phyloP scores from a whole-genome alignment of 2,797 vertebrate genomes.

The Argentina silus region DNA sequence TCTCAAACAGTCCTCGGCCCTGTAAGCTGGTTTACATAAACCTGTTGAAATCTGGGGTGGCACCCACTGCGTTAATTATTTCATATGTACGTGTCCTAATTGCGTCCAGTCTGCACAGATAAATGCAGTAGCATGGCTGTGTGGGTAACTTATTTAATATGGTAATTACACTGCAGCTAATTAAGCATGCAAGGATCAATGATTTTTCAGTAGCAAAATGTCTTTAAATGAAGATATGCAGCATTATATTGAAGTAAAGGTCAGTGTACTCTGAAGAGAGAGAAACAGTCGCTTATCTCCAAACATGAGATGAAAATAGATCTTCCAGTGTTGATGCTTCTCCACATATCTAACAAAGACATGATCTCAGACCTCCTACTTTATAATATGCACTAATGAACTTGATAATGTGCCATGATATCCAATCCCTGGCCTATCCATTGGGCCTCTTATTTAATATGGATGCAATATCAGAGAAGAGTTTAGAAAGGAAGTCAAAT shows the following conservation, averaged over 20 bases:
- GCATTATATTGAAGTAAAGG: slow-evolving; percentile 42
- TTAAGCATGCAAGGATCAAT: slow-evolving; percentile 49
- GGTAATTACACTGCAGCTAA: slow-evolving; percentile 67
- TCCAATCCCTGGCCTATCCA: not conserved
- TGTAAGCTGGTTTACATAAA: slow-evolving; percentile 27
- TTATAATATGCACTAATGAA: not conserved
- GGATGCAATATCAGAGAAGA: not conserved
- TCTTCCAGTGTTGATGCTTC: not conserved
- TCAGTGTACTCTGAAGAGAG: slow-evolving; percentile 26
- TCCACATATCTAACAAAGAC: not conserved
- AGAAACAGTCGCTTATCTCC: not conserved
- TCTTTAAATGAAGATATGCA: slow-evolving; percentile 39
- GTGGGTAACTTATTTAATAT: slow-evolving; percentile 72
- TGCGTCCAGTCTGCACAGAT: slow-evolving; percentile 67
- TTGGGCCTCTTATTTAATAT: not conserved
- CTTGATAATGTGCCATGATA: not conserved
- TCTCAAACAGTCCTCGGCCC: slow-evolving; percentile 37
- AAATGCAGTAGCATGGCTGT: slow-evolving; percentile 59
- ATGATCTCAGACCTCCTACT: not conserved
- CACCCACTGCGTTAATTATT: slow-evolving; percentile 52
- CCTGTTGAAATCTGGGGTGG: slow-evolving; percentile 50
- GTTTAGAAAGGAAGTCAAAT: not conserved
- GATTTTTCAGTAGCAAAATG: slow-evolving; percentile 38
- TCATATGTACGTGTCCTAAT: slow-evolving; percentile 69
- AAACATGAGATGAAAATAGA: not conserved